phyloP scores from a whole-genome alignment of 1,140 invertebrate species.

The Steinernema khuongi region DNA sequence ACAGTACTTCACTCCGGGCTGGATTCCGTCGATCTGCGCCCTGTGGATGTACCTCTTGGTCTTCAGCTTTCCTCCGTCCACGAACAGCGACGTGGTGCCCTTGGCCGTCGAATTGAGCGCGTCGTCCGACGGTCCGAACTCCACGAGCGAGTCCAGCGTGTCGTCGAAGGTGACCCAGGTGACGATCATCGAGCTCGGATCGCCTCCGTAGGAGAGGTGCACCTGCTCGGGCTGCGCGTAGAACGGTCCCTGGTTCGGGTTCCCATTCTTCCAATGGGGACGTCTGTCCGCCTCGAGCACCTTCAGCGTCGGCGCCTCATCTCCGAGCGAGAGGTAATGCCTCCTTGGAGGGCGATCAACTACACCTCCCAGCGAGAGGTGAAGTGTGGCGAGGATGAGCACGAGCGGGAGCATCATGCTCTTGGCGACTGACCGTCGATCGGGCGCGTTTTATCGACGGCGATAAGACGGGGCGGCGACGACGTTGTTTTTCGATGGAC shows the following conservation, averaged over 20 bases:
- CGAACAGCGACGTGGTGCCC: conserved; percentile 25
- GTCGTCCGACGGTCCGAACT: conserved; percentile 30
- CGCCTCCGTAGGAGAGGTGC: conserved; percentile 44
- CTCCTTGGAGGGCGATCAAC: too few species aligned
- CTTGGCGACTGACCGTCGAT: too few species aligned
- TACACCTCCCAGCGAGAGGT: too few species aligned
- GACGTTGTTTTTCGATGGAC: too few species aligned
- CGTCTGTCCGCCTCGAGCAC: neutral
- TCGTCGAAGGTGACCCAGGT: conserved; percentile 41
- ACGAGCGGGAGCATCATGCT: too few species aligned
- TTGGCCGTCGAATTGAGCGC: conserved; percentile 1
- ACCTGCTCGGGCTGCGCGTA: conserved; percentile 42
- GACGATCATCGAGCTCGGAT: conserved; percentile 23
- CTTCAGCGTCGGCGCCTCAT: too few species aligned
- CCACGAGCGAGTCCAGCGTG: conserved; percentile 30
- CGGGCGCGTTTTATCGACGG: too few species aligned
- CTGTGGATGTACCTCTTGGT: conserved; percentile 35
- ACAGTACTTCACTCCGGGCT: conserved; percentile 20
- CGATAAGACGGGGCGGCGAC: too few species aligned
- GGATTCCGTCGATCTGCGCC: conserved; percentile 21
- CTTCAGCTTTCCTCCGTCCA: conserved; percentile 21
- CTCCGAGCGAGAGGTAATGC: too few species aligned
- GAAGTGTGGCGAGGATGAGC: too few species aligned
- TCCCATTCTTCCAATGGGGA: neutral
- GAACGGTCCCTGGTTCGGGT: conserved; percentile 32